A percentile compares a stretch with the other conserved stretches of the same genome.
Conservation (phyloP, 1,140 invertebrate species). For the Atta texana region DNA sequence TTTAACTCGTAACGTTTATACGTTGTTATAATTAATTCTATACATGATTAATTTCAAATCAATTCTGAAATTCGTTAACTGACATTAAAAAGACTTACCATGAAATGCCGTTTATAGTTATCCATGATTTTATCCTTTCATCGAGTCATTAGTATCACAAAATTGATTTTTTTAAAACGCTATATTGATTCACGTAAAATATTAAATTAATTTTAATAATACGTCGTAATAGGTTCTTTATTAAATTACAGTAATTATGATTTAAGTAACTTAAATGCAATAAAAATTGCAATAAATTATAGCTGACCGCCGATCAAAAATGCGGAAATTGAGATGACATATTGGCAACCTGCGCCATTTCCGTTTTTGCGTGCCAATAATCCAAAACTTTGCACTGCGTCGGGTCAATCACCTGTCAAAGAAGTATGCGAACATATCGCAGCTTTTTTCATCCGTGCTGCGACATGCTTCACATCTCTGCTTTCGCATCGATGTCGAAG, state of each 20-base stretch:
- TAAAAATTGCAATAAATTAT: slow-evolving; percentile 8
- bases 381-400: slow-evolving; percentile 36
- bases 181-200: neutral
- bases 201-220: slow-evolving; percentile 17
- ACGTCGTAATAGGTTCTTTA: neutral
- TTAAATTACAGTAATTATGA: neutral
- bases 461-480: slow-evolving; percentile 49
- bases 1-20: slow-evolving; percentile 31
- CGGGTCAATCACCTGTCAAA: slow-evolving; percentile 57
- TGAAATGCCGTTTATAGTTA: neutral
- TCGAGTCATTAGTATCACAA: neutral
- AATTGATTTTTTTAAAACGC: neutral
- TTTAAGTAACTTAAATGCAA: neutral
- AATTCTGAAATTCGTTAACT: neutral
- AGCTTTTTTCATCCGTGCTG: slow-evolving; percentile 44
- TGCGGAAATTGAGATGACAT: neutral
- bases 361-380: slow-evolving; percentile 36
- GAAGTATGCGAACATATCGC: slow-evolving; percentile 47
- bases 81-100: neutral
- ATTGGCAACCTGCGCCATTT: slow-evolving; percentile 24
- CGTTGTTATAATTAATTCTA: slow-evolving; percentile 31
- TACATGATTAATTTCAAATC: slow-evolving; percentile 16
- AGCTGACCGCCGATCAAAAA: neutral
- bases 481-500: slow-evolving; percentile 42
- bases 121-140: slow-evolving; percentile 1